Evolutionary conservation across 2,113 vertebrate species (phyloP).

Genomic region (Psammodynastes pulverulentus): DNA sequence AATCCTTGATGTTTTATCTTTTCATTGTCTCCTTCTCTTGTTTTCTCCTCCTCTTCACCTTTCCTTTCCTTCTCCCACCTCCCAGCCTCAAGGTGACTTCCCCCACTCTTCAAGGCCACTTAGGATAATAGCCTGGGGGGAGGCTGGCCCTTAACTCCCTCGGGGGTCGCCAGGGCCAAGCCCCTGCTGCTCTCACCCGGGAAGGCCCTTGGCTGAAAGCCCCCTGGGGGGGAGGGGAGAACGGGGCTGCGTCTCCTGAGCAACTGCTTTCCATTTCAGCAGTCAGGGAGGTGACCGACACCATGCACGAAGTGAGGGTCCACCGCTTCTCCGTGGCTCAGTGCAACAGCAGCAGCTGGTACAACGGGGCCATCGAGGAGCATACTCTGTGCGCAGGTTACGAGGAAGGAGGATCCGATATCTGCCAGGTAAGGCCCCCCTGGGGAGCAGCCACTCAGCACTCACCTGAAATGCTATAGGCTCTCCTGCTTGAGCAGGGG

Average conservation of each 20-base stretch:
- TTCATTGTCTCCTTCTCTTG: too few species aligned
- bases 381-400: conserved; percentile 58
- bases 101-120: background rate
- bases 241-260: background rate
- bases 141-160: background rate
- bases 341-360: conserved; percentile 62
- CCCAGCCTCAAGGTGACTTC: background rate
- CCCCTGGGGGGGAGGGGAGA: background rate
- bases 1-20: too few species aligned
- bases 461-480: too few species aligned
- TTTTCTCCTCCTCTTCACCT: background rate
- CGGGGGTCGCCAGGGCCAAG: accelerated
- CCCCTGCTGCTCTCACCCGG: background rate
- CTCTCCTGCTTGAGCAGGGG: too few species aligned
- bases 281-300: conserved; percentile 15
- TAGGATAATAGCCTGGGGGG: background rate
- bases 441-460: accelerated
- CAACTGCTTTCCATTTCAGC: background rate
- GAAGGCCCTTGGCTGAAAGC: background rate
- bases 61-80: background rate
- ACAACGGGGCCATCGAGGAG: conserved; percentile 43
- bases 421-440: conserved; percentile 55
- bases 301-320: conserved; percentile 52
- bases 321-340: conserved; percentile 25
- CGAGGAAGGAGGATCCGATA: conserved; percentile 55